Percentiles rank a stretch among this genome's conserved stretches.
Conservation (phyloP, 2,888 invertebrate species). For the Rhimphoctona megacephalus region DNA sequence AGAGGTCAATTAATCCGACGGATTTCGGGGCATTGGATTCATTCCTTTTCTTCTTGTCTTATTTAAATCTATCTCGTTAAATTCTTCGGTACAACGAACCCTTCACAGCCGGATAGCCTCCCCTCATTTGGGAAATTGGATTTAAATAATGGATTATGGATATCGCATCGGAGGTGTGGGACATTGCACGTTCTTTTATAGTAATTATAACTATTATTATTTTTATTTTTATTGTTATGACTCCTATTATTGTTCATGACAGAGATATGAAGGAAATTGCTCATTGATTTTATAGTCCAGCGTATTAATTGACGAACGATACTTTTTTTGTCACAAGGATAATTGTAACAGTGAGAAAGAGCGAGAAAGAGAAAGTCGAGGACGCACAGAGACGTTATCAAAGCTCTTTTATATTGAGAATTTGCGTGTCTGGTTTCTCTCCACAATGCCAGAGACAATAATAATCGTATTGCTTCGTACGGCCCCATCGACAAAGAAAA, state of each 20-base stretch:
- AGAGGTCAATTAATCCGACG: background rate
- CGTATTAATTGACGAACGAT: background rate
- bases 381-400: constrained; percentile 30
- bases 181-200: background rate
- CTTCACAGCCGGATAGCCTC: background rate
- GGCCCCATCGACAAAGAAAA: constrained; percentile 38
- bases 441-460: constrained; percentile 14
- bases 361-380: background rate
- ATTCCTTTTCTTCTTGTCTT: background rate
- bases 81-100: constrained; percentile 14
- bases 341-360: background rate
- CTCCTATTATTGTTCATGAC: background rate
- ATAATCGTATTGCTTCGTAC: constrained; percentile 16
- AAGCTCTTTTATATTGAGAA: constrained; percentile 24
- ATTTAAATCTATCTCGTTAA: background rate
- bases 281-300: constrained; percentile 1
- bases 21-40: background rate
- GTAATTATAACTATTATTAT: background rate
- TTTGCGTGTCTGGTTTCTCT: constrained; percentile 41
- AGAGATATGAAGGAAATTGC: background rate
- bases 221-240: no score
- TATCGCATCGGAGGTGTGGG: background rate
- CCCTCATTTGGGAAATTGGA: constrained; percentile 32
- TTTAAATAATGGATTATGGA: constrained; percentile 33
- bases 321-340: background rate